Percentiles rank a stretch among this genome's conserved stretches.
Conservation (phyloP, 2,888 invertebrate genomes). For the Apamea sordens region DNA sequence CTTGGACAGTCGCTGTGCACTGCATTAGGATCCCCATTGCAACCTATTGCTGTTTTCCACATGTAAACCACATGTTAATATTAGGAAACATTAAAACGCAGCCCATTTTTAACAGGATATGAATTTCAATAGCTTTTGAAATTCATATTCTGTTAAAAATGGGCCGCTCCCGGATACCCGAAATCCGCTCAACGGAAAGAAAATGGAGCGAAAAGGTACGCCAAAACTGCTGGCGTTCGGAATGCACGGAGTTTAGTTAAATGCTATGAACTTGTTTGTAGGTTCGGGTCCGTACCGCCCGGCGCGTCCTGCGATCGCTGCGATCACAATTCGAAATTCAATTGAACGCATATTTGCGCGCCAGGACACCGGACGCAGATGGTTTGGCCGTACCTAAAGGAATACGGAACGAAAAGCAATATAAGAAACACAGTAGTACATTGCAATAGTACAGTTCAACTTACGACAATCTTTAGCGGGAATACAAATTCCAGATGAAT, state of each 20-base stretch:
- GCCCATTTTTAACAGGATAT: background rate
- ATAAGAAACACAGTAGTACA: background rate
- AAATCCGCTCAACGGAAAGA: background rate
- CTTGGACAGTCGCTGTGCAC: slow-evolving; percentile 7
- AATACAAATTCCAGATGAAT: slow-evolving; percentile 43
- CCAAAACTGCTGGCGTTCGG: background rate
- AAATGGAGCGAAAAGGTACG: background rate
- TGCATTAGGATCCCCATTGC: slow-evolving; percentile 13
- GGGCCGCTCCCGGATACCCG: no score
- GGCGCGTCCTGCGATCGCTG: rapidly evolving
- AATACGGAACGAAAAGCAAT: background rate
- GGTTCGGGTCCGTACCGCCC: background rate
- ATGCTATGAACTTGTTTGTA: background rate
- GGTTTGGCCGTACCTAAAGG: background rate
- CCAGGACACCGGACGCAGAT: background rate
- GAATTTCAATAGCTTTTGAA: background rate
- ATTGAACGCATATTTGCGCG: background rate
- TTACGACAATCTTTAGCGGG: slow-evolving; percentile 43
- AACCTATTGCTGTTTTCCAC: slow-evolving; percentile 13
- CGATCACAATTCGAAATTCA: background rate
- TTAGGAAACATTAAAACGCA: background rate
- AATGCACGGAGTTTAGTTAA: background rate
- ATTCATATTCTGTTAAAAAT: no score
- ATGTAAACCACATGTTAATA: background rate
- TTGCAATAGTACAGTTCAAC: background rate